phyloP scores from a whole-genome alignment of 2,888 invertebrate genomes.

The Bhutanitis thaidina region DNA sequence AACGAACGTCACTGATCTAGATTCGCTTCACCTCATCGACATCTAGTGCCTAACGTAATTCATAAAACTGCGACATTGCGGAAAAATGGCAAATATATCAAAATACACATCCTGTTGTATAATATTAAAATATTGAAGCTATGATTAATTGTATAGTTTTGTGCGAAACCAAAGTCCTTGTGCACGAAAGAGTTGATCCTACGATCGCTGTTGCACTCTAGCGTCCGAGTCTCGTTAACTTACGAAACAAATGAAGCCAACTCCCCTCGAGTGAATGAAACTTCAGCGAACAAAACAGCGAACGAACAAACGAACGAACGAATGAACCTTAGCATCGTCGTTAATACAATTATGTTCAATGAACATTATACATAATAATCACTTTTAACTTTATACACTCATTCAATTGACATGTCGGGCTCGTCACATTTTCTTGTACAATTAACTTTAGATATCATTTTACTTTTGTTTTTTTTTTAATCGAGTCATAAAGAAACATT shows the following conservation, averaged over 20 bases:
- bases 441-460: slow-evolving; percentile 50
- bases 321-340: not conserved
- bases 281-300: not conserved
- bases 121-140: not conserved
- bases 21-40: not conserved
- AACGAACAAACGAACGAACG: not conserved
- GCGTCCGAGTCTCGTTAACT: slow-evolving; percentile 46
- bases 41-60: slow-evolving; percentile 8
- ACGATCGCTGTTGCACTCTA: slow-evolving; percentile 64
- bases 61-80: slow-evolving; percentile 12
- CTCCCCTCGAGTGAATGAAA: not conserved
- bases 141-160: slow-evolving; percentile 23
- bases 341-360: not conserved
- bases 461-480: slow-evolving; percentile 22
- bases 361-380: slow-evolving; percentile 51
- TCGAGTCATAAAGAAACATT: slow-evolving; percentile 39
- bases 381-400: slow-evolving; percentile 66
- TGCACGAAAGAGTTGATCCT: slow-evolving; percentile 40
- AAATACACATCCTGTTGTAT: not conserved
- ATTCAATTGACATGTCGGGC: slow-evolving; percentile 77
- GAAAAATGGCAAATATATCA: slow-evolving; percentile 1
- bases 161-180: slow-evolving; percentile 39
- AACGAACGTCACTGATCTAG: slow-evolving; percentile 20
- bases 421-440: slow-evolving; percentile 70
- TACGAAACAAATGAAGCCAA: slow-evolving; percentile 8